Evolutionary conservation across 1,140 invertebrate species (phyloP).

Genomic region (Drosophila paulistorum): DNA sequence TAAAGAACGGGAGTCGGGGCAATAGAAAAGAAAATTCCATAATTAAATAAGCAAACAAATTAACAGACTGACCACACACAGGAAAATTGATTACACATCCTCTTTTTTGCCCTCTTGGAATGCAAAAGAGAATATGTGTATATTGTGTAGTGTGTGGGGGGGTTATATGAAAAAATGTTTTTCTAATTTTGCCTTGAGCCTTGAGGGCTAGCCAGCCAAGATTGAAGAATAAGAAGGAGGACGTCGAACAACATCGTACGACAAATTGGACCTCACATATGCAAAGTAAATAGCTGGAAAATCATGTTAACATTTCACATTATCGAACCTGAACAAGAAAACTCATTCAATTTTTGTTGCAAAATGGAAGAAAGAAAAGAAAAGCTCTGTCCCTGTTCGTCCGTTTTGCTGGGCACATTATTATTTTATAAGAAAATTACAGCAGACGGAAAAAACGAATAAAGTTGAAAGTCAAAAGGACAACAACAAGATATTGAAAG

Average conservation of each 20-base stretch:
- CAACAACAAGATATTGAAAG: slow-evolving; percentile 45
- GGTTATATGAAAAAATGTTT: slow-evolving; percentile 1
- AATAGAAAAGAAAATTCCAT: slow-evolving; percentile 55
- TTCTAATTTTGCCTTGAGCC: slow-evolving; percentile 7
- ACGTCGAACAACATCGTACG: neutral
- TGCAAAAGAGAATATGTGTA: slow-evolving; percentile 8
- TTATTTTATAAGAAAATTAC: slow-evolving; percentile 77
- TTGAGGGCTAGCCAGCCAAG: neutral
- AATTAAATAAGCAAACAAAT: slow-evolving; percentile 78
- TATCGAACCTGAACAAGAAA: slow-evolving; percentile 34
- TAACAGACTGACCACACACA: slow-evolving; percentile 52
- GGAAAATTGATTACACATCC: neutral
- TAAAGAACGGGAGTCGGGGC: slow-evolving; percentile 20
- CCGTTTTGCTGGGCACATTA: slow-evolving; percentile 58
- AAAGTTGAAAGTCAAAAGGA: slow-evolving; percentile 1
- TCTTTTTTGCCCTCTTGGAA: neutral
- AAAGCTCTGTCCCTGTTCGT: slow-evolving; percentile 8
- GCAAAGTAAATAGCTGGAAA: slow-evolving; percentile 59
- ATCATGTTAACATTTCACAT: slow-evolving; percentile 72
- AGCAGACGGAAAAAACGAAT: slow-evolving; percentile 27
- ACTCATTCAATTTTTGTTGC: slow-evolving; percentile 71
- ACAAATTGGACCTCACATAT: slow-evolving; percentile 35
- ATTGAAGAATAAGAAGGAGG: neutral
- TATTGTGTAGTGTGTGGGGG: neutral
- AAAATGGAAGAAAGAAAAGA: slow-evolving; percentile 48